These are phyloP conservation scores for Centropyge bicolor DNA, from an alignment of 2,797 vertebrate species.

Conservation along the genomic window DNA sequence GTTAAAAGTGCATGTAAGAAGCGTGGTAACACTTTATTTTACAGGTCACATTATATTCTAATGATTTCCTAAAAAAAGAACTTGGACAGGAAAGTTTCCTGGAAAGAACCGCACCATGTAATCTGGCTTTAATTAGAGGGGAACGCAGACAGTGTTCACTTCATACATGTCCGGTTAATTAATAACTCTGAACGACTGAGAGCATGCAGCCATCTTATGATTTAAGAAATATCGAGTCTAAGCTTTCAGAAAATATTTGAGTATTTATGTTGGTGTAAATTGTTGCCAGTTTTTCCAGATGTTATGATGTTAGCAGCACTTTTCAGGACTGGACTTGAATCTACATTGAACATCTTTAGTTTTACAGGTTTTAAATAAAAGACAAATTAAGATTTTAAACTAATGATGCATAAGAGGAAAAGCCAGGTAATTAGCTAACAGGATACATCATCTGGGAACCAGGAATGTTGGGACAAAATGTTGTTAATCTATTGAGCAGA, in stretches of 20 bases:
- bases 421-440: background rate
- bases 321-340: no score
- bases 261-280: background rate
- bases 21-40: conserved; percentile 23
- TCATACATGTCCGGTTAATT: background rate
- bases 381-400: background rate
- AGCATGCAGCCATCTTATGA: background rate
- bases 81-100: conserved; percentile 18
- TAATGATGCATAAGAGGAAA: background rate
- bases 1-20: background rate
- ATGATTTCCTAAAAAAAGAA: conserved; percentile 7
- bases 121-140: conserved; percentile 6
- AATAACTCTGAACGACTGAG: background rate
- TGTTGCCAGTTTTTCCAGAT: no score
- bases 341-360: no score
- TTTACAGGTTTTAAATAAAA: no score
- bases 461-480: background rate
- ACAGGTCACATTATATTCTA: conserved; percentile 6
- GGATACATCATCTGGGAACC: background rate
- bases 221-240: background rate
- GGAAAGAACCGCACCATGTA: background rate
- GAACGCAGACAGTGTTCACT: background rate
- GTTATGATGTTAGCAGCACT: no score
- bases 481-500: no score
- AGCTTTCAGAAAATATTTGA: background rate